phyloP scores from a whole-genome alignment of 2,113 vertebrate species.

The Amblyopsis rosae region DNA sequence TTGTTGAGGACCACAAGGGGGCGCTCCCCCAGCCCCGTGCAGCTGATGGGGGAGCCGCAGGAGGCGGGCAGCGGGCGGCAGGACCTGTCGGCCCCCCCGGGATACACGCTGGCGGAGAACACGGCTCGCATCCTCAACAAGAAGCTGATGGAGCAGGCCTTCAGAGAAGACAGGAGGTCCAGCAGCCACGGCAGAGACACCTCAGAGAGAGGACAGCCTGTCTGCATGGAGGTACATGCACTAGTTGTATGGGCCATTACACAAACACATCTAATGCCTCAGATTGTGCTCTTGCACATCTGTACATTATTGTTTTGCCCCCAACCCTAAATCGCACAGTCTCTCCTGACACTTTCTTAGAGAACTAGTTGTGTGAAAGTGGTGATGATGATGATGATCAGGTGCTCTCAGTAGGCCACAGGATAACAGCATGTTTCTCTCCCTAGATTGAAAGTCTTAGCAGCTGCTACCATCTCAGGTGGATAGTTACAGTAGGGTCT shows the following conservation, averaged over 20 bases:
- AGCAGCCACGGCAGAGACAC: slow-evolving; percentile 74
- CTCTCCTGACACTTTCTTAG: too few species aligned
- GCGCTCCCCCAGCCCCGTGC: slow-evolving; percentile 91
- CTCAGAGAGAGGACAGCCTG: slow-evolving; percentile 75
- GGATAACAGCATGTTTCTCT: slow-evolving; percentile 48
- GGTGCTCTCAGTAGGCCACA: neutral
- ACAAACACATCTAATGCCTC: too few species aligned
- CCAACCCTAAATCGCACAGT: too few species aligned
- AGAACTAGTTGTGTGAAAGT: too few species aligned
- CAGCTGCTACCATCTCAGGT: neutral
- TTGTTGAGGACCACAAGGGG: slow-evolving; percentile 77
- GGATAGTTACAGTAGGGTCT: neutral
- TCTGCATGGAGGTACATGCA: slow-evolving; percentile 90
- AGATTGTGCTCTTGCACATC: too few species aligned
- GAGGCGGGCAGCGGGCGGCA: slow-evolving; percentile 86
- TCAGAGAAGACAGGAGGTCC: slow-evolving; percentile 85
- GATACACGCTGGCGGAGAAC: slow-evolving; percentile 89
- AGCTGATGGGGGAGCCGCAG: slow-evolving; percentile 79
- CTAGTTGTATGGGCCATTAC: neutral
- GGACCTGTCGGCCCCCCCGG: slow-evolving; percentile 91
- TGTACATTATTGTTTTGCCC: too few species aligned
- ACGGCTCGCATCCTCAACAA: slow-evolving; percentile 91
- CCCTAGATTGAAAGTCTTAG: slow-evolving; percentile 62
- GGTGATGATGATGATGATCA: neutral
- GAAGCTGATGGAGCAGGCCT: slow-evolving; percentile 91